A percentile compares a stretch with the other conserved stretches of the same genome.
Evolutionary conservation across 2,797 vertebrate genomes (phyloP).

Genomic region (Brotogeris chrysoptera): DNA sequence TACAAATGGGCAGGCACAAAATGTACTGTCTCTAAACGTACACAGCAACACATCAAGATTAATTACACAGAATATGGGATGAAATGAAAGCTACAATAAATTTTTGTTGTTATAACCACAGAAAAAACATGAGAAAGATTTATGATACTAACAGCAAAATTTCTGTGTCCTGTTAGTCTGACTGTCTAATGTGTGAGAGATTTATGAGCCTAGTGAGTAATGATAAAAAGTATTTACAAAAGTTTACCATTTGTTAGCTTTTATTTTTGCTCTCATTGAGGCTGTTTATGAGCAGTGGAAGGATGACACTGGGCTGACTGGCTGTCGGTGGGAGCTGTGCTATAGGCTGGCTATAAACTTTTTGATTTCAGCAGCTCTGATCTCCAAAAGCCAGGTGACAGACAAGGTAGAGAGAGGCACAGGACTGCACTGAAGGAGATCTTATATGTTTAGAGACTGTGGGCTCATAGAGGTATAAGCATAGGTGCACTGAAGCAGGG

Average conservation of each 20-base stretch:
- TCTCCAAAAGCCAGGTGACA: neutral
- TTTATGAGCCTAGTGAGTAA: slow-evolving; percentile 26
- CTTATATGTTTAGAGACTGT: neutral
- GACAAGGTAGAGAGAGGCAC: neutral
- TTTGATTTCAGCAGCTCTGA: neutral
- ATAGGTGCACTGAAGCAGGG: neutral
- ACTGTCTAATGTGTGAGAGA: slow-evolving; percentile 44
- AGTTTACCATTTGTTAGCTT: slow-evolving; percentile 30
- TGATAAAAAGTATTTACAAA: slow-evolving; percentile 26
- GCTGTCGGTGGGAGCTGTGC: neutral
- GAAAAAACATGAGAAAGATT: slow-evolving; percentile 50
- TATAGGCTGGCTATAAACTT: neutral
- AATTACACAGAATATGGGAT: slow-evolving; percentile 43
- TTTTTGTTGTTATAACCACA: slow-evolving; percentile 42
- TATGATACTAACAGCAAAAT: slow-evolving; percentile 37
- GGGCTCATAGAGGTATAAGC: rapidly evolving
- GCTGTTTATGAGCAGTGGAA: neutral
- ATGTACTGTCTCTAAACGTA: slow-evolving; percentile 27
- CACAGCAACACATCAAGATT: slow-evolving; percentile 18
- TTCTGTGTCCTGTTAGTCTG: slow-evolving; percentile 46
- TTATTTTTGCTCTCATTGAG: neutral
- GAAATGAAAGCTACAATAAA: slow-evolving; percentile 58
- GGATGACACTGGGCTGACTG: neutral
- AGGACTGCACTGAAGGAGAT: neutral
- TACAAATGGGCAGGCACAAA: slow-evolving; percentile 1